Conservation (phyloP, 2,113 vertebrate genomes). For the Tetrao urogallus region DNA sequence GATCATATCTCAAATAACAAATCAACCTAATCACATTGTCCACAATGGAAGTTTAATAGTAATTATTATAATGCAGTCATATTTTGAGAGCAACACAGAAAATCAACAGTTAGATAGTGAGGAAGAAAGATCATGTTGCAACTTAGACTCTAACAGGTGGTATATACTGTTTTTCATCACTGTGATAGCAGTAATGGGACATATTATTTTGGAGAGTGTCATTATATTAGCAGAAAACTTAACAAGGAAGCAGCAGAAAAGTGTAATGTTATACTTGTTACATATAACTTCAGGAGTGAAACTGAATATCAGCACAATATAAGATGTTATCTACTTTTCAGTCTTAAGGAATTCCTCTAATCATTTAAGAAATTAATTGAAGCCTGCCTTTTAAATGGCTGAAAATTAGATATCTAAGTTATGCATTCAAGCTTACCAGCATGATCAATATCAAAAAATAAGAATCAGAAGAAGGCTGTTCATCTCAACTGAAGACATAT, state of each 20-base stretch:
- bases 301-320: neutral
- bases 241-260: neutral
- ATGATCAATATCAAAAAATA: neutral
- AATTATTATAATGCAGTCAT: neutral
- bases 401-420: neutral
- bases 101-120: neutral
- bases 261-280: neutral
- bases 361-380: neutral
- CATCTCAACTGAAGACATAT: neutral
- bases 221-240: neutral
- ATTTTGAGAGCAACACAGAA: neutral
- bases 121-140: neutral
- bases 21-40: neutral
- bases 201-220: neutral
- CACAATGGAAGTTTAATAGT: neutral
- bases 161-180: neutral
- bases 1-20: neutral
- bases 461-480: neutral
- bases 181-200: neutral
- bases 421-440: neutral
- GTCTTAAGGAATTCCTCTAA: neutral
- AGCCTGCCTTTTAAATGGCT: neutral
- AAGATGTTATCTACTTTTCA: neutral
- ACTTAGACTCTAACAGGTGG: neutral
- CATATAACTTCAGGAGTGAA: neutral